Evolutionary conservation across 2,113 vertebrate genomes (phyloP).

Genomic region (Microtus pennsylvanicus): DNA sequence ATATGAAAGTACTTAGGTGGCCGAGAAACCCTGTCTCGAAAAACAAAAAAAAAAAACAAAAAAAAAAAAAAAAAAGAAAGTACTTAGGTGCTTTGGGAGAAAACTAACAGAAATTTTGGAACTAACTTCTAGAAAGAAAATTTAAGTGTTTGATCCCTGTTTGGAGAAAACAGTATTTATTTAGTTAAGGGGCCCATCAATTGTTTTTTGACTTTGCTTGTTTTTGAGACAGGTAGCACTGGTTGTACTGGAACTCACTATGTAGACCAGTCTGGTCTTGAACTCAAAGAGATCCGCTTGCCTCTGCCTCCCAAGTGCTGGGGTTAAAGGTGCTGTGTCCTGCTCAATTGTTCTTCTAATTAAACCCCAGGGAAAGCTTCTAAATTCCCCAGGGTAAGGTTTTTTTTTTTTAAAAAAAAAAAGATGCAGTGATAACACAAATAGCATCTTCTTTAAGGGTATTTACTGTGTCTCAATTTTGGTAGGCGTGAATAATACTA

Average conservation of each 20-base stretch:
- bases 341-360: neutral
- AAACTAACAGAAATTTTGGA: slow-evolving; percentile 16
- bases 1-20: neutral
- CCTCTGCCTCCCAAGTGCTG: neutral
- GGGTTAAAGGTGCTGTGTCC: neutral
- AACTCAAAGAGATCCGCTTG: neutral
- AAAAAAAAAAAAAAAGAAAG: no score
- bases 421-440: neutral
- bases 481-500: neutral
- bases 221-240: neutral
- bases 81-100: neutral
- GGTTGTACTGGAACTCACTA: neutral
- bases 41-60: no score
- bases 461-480: neutral
- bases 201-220: neutral
- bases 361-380: slow-evolving; percentile 36
- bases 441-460: neutral
- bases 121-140: neutral
- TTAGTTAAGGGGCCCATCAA: neutral
- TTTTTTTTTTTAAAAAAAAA: neutral
- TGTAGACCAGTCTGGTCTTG: neutral
- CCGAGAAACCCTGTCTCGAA: no score
- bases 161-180: neutral
- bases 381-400: slow-evolving; percentile 9
- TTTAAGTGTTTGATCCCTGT: neutral